Conservation (phyloP, 2,113 vertebrate species). For the Dinomys branickii region DNA sequence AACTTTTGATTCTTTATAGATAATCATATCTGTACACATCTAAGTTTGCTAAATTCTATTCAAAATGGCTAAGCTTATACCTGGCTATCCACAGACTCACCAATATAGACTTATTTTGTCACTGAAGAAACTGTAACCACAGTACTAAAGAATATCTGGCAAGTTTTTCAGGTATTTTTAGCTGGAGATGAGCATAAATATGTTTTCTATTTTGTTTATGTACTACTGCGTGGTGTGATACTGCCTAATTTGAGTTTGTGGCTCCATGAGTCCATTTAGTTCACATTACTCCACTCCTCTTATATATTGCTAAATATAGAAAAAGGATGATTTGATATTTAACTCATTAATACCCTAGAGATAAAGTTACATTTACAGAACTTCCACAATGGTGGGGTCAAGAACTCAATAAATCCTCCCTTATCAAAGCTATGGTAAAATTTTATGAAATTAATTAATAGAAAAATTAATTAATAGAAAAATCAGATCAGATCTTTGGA, state of each 20-base stretch:
- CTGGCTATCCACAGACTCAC: conserved; percentile 1
- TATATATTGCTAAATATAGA: not conserved
- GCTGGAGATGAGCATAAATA: not conserved
- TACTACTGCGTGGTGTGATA: not conserved
- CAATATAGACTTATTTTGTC: not conserved
- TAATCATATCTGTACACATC: not conserved
- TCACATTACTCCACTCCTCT: not conserved
- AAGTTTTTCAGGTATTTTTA: conserved; percentile 3
- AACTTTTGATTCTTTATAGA: not conserved
- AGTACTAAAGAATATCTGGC: not conserved
- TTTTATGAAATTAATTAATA: not conserved
- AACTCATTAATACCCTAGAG: conserved; percentile 17
- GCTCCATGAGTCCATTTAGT: not conserved
- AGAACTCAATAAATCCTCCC: not conserved
- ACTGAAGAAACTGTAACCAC: not conserved
- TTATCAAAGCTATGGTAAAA: conserved; percentile 19
- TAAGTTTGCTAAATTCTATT: not conserved
- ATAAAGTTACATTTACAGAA: not conserved
- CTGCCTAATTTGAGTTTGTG: not conserved
- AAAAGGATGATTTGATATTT: not conserved
- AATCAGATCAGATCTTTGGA: not conserved
- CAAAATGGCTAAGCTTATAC: not conserved
- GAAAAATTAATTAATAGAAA: no score
- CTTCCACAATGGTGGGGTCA: conserved; percentile 14
- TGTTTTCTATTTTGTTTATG: not conserved